Conservation (phyloP, 2,888 invertebrate species). For the Microctonus hyperodae region DNA sequence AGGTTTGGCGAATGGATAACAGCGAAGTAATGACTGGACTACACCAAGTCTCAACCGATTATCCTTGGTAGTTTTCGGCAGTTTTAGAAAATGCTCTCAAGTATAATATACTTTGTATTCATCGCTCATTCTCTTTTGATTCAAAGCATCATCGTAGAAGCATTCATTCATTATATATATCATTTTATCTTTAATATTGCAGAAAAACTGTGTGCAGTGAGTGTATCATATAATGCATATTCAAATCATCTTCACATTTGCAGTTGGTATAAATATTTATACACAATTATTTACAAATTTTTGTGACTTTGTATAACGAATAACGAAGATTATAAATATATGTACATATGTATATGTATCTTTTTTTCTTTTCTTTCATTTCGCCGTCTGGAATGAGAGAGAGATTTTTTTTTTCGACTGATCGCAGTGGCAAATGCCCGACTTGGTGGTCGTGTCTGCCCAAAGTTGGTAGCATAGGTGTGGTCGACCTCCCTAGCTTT, state of each 20-base stretch:
- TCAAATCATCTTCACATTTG: no score
- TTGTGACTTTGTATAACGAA: background rate
- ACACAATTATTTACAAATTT: no score
- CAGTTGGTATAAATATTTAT: no score
- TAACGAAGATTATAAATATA: constrained; percentile 42
- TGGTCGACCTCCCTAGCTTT: constrained; percentile 45
- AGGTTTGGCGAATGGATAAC: constrained; percentile 35
- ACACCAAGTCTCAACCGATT: constrained; percentile 30
- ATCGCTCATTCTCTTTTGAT: no score
- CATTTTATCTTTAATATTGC: no score
- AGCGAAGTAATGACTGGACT: constrained; percentile 26
- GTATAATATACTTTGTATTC: background rate
- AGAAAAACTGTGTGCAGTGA: no score
- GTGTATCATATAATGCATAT: no score
- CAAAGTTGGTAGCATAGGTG: constrained; percentile 54
- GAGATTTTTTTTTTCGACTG: constrained; percentile 12
- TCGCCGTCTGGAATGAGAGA: constrained; percentile 34
- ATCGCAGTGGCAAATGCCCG: constrained; percentile 33
- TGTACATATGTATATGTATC: no score
- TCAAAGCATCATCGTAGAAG: no score
- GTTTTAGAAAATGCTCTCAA: background rate
- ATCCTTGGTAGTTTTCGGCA: constrained; percentile 19
- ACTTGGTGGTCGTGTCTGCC: constrained; percentile 52
- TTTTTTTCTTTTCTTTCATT: constrained; percentile 44
- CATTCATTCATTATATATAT: no score